Percentiles rank a stretch among this genome's conserved stretches.
Conservation (phyloP, 1,140 invertebrate genomes). For the Anastatus disparis region DNA sequence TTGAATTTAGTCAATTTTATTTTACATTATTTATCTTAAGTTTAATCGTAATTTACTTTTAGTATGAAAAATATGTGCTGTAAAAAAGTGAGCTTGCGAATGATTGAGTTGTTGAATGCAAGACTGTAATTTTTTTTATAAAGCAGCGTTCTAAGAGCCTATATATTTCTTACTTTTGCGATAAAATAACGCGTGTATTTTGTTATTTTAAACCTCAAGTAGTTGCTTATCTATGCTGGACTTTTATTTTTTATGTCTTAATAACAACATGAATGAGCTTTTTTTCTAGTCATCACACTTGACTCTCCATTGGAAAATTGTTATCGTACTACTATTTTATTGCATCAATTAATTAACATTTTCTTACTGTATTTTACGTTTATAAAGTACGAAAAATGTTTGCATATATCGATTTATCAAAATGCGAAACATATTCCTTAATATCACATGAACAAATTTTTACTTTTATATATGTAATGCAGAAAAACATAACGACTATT, state of each 20-base stretch:
- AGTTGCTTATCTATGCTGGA: not conserved
- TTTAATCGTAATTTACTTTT: slow-evolving; percentile 25
- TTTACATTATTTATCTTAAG: slow-evolving; percentile 10
- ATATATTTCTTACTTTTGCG: slow-evolving; percentile 18
- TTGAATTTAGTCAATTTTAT: slow-evolving; percentile 9
- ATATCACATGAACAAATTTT: slow-evolving; percentile 6
- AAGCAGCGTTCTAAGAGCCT: slow-evolving; percentile 4
- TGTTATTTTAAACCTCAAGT: slow-evolving; percentile 27
- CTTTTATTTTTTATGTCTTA: not conserved
- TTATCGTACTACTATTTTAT: slow-evolving; percentile 7
- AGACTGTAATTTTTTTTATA: slow-evolving; percentile 30
- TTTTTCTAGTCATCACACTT: slow-evolving; percentile 28
- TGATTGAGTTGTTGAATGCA: slow-evolving; percentile 9
- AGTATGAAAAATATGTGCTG: slow-evolving; percentile 23
- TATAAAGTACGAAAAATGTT: slow-evolving; percentile 16
- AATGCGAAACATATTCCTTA: slow-evolving; percentile 18
- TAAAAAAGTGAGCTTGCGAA: slow-evolving; percentile 24
- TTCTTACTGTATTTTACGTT: slow-evolving; percentile 21
- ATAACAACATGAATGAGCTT: slow-evolving; percentile 3
- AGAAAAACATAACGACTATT: slow-evolving; percentile 6
- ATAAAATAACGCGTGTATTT: not conserved
- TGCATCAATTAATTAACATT: slow-evolving; percentile 5
- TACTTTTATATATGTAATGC: not conserved
- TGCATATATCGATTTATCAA: not conserved
- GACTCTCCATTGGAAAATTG: not conserved